phyloP scores from a whole-genome alignment of 2,888 invertebrate species.

The Archips xylosteana region DNA sequence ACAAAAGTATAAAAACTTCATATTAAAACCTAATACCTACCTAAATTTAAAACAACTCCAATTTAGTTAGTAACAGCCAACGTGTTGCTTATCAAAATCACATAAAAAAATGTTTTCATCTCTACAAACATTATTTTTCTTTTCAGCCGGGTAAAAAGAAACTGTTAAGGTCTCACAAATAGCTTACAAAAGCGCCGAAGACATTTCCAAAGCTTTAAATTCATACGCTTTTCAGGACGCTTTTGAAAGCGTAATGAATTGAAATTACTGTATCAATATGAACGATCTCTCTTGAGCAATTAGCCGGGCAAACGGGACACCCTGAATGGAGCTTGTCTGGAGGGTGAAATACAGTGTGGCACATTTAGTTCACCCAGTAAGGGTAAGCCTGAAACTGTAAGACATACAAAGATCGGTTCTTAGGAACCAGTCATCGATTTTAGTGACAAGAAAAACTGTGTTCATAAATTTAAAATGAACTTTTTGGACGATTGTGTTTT shows the following conservation, averaged over 20 bases:
- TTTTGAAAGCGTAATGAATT: constrained; percentile 30
- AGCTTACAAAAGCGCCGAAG: constrained; percentile 10
- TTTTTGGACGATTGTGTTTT: too few species aligned
- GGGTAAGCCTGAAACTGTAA: too few species aligned
- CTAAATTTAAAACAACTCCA: too few species aligned
- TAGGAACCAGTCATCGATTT: too few species aligned
- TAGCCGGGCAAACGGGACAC: neutral
- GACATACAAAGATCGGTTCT: too few species aligned
- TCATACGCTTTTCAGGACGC: constrained; percentile 29
- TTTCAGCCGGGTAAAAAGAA: constrained; percentile 1
- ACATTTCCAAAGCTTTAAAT: constrained; percentile 24
- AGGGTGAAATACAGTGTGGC: neutral
- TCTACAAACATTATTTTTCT: neutral
- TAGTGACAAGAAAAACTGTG: too few species aligned
- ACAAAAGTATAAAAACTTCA: too few species aligned
- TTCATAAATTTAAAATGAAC: too few species aligned
- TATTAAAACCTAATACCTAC: too few species aligned
- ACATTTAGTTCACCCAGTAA: too few species aligned
- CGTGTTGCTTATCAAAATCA: neutral
- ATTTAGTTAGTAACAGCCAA: neutral
- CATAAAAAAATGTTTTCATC: neutral
- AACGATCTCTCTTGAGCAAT: constrained; percentile 23
- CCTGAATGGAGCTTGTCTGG: neutral
- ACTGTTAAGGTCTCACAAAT: neutral
- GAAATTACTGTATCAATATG: constrained; percentile 32